Evolutionary conservation across 2,113 vertebrate species (phyloP).

Genomic region (Melozone crissalis): DNA sequence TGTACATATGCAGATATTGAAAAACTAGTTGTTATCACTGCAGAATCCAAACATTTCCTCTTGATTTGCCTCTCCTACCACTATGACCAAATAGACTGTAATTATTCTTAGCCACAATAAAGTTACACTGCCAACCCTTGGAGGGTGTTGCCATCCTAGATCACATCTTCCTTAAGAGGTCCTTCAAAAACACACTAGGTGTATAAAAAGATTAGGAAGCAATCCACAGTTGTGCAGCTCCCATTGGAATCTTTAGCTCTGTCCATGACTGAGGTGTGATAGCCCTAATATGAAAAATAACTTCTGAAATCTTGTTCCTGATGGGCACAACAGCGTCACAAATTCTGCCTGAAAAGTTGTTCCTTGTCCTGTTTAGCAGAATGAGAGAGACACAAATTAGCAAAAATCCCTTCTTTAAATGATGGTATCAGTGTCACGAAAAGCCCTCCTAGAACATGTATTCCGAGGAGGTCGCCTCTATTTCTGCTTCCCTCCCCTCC

Average conservation of each 20-base stretch:
- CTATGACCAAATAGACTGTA: background rate
- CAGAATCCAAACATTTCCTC: background rate
- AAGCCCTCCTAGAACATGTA: background rate
- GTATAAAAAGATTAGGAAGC: background rate
- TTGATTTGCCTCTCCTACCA: background rate
- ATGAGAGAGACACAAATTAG: background rate
- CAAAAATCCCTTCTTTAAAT: background rate
- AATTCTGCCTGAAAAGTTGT: background rate
- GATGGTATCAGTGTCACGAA: accelerated
- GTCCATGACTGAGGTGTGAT: background rate
- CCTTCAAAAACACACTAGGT: background rate
- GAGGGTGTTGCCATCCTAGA: background rate
- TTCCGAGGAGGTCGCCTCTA: background rate
- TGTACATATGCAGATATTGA: background rate
- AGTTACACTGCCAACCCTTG: background rate
- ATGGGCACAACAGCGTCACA: background rate
- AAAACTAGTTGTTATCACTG: background rate
- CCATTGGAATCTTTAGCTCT: background rate
- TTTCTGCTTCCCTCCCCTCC: background rate
- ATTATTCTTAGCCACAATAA: background rate
- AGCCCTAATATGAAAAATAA: background rate
- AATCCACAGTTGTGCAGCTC: background rate
- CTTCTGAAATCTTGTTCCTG: background rate
- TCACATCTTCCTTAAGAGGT: background rate
- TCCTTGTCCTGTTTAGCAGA: background rate